Percentiles rank a stretch among this genome's conserved stretches.
These are phyloP conservation scores for Sinocyclocheilus rhinocerous DNA, from an alignment of 2,113 vertebrate genomes.

Conservation along the genomic window DNA sequence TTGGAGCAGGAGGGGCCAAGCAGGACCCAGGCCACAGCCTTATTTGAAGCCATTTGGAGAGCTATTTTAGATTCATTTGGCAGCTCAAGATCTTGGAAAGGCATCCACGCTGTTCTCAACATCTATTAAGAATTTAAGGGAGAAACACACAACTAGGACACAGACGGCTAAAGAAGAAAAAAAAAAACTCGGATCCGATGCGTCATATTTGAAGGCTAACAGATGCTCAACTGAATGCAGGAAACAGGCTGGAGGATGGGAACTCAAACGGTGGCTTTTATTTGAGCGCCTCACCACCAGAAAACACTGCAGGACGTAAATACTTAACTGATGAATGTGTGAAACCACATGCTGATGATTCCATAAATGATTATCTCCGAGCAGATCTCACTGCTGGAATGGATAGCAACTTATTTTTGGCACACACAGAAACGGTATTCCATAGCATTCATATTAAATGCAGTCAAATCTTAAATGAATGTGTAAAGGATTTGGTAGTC, in stretches of 20 bases:
- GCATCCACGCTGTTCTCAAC: constrained; percentile 67
- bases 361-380: constrained; percentile 9
- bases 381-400: background rate
- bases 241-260: constrained; percentile 29
- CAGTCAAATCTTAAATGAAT: background rate
- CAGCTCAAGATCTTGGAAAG: constrained; percentile 67
- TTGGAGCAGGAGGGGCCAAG: too few relatives aligned
- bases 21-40: too few relatives aligned
- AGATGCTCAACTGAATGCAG: constrained; percentile 50
- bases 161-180: constrained; percentile 56
- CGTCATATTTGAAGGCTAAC: constrained; percentile 43
- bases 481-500: background rate
- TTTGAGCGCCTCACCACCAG: constrained; percentile 1
- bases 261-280: constrained; percentile 14
- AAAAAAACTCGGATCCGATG: constrained; percentile 25
- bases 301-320: constrained; percentile 36
- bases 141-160: constrained; percentile 72
- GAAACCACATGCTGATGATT: constrained; percentile 7
- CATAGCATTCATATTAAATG: background rate
- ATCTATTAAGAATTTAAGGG: constrained; percentile 78
- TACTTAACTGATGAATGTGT: constrained; percentile 31
- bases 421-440: background rate
- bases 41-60: constrained; percentile 50
- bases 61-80: constrained; percentile 70
- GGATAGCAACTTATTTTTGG: background rate